A percentile compares a stretch with the other conserved stretches of the same genome.
phyloP scores from a whole-genome alignment of 2,113 vertebrate species.

The Marcusenius ussheri region DNA sequence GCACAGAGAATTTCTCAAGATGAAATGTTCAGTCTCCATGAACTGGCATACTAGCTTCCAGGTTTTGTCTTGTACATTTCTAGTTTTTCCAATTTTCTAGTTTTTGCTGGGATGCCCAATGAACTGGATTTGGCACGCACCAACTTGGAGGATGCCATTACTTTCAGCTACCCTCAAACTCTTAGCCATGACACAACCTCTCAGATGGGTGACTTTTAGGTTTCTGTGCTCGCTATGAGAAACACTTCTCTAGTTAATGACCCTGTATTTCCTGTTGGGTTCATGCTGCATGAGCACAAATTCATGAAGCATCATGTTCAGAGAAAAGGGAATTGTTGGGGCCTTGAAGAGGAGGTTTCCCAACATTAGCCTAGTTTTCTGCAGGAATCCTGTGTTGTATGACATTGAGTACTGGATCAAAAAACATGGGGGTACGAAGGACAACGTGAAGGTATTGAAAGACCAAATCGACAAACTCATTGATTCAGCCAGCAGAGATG shows the following conservation, averaged over 20 bases:
- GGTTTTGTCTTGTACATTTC: not conserved
- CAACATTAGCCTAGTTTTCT: too few relatives aligned
- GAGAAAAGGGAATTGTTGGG: too few relatives aligned
- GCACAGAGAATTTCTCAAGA: not conserved
- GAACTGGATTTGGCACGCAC: not conserved
- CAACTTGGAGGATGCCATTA: not conserved
- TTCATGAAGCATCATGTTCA: too few relatives aligned
- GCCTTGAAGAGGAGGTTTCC: too few relatives aligned
- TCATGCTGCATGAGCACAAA: not conserved
- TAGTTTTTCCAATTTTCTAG: not conserved
- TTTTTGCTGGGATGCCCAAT: not conserved
- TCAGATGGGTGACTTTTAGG: not conserved
- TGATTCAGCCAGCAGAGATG: not conserved
- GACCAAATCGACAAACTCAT: not conserved
- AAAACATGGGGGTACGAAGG: not conserved
- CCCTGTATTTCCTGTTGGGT: not conserved
- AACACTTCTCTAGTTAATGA: not conserved
- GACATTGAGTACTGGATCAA: not conserved
- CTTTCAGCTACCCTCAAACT: not conserved
- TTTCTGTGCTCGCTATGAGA: not conserved
- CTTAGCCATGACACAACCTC: not conserved
- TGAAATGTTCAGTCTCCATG: not conserved
- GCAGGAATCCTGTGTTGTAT: not conserved
- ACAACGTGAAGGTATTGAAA: not conserved
- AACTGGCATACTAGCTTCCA: not conserved